Base-by-base conservation (phyloP, 1,140 invertebrate genomes). In the Solenopsis fugax region DNA sequence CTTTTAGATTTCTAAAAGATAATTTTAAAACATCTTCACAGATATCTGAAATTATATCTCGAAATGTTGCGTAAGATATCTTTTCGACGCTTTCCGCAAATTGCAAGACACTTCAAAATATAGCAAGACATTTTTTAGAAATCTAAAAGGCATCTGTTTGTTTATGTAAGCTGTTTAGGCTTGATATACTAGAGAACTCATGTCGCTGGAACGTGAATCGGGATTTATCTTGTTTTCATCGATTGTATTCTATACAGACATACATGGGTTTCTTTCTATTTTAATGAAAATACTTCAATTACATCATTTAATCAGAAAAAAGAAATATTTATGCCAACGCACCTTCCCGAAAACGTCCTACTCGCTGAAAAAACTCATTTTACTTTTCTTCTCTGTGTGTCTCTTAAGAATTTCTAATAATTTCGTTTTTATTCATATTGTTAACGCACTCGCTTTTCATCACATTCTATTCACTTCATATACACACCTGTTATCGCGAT, bases 391-490 rank as follows among this genome's bases (percentile, higher is more conserved):
- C 24, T 50, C 4, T 48, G 21, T 71, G 58, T 58, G 77, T 81
- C 16, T 69, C 18, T 45, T 60, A 24, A 58, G 10, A 34, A 60
- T 78, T 21, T 72, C 45, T 81, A 81, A 50, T 72, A 52, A 82
- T 72, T 69, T 73, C 24, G 13, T 82, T 82, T 82, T 82, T 82
- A 73, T 56, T 82, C 24, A 80, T 41, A 4, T 54, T 29, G 45
- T 82, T 34, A 21, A 82, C 52, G 67, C 80, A 82, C 67, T 82
- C 24, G 52, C 52, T 82, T 52, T 72, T 48, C 52, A 71, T 60
- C 65, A 81, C 21, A 21, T 71, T 21, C 13, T 48, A n/a, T 54
- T 80, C 48, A 81, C 21, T 80, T 67, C 48, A 71, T 34, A 77
- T 12, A 71, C 13, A 81, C 24, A n/a, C 13, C 29, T 29, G 4